Percentiles rank a stretch among this genome's conserved stretches.
These are phyloP conservation scores for Hyla sarda DNA, from an alignment of 2,113 vertebrate species.

Conservation along the genomic window DNA sequence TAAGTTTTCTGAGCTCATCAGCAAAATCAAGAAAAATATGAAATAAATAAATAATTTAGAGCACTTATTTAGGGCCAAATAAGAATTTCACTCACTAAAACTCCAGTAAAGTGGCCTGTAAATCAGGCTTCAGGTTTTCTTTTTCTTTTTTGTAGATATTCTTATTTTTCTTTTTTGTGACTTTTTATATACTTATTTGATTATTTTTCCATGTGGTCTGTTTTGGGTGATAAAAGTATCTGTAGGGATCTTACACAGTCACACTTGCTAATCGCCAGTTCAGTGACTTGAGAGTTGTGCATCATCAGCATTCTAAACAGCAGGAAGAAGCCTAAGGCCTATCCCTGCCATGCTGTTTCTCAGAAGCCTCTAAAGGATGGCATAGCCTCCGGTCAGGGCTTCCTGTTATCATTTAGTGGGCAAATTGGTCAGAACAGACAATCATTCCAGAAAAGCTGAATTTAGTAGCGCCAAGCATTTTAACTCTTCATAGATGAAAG, in stretches of 20 bases:
- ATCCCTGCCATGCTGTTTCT: slow-evolving; percentile 17
- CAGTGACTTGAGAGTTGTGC: slow-evolving; percentile 41
- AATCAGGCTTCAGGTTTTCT: too few species aligned
- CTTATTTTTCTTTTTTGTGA: not conserved
- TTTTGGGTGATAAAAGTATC: slow-evolving; percentile 1
- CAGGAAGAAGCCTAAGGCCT: slow-evolving; percentile 50
- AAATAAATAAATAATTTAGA: too few species aligned
- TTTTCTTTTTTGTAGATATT: not conserved
- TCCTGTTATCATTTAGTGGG: slow-evolving; percentile 47
- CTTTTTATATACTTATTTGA: not conserved
- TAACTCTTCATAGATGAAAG: not conserved
- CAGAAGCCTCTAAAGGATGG: slow-evolving; percentile 38
- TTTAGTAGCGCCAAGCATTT: slow-evolving; percentile 9
- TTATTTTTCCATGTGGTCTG: not conserved
- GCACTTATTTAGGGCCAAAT: too few species aligned
- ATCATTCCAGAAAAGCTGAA: slow-evolving; percentile 4
- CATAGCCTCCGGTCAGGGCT: slow-evolving; percentile 45
- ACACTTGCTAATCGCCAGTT: not conserved
- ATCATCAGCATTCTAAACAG: slow-evolving; percentile 44
- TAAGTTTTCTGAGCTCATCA: too few species aligned
- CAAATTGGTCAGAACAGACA: slow-evolving; percentile 57
- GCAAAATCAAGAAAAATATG: too few species aligned
- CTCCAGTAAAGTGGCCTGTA: not conserved
- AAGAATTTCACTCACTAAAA: not conserved
- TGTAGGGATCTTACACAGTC: slow-evolving; percentile 12